phyloP scores from a whole-genome alignment of 2,888 invertebrate species.

The Eumacrocentrus americanus region DNA sequence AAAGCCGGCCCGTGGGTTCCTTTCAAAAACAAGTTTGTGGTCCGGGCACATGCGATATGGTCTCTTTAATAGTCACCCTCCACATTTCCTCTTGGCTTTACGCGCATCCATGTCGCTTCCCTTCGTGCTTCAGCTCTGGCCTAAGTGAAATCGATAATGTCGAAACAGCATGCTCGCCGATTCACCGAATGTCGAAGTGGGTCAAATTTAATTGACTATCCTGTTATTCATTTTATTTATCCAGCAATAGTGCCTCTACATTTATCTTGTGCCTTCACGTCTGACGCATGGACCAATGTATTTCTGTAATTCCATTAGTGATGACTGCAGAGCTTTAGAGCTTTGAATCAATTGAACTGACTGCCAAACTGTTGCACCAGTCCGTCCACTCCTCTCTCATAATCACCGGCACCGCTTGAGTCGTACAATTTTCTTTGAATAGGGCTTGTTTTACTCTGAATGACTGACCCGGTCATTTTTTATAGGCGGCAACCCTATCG shows the following conservation, averaged over 20 bases:
- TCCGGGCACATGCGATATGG: conserved; percentile 6
- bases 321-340: too few species aligned
- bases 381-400: too few species aligned
- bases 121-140: conserved; percentile 23
- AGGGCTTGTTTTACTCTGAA: too few species aligned
- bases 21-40: too few species aligned
- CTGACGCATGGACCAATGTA: too few species aligned
- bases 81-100: conserved; percentile 7
- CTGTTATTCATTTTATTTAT: background rate
- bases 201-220: conserved; percentile 40
- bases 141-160: conserved; percentile 36
- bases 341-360: background rate
- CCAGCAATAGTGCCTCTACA: background rate
- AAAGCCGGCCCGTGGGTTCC: too few species aligned
- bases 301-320: too few species aligned
- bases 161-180: conserved; percentile 34
- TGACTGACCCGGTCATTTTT: background rate
- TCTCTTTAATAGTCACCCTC: conserved; percentile 3
- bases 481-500: conserved; percentile 29
- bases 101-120: conserved; percentile 20
- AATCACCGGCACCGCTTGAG: too few species aligned
- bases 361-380: too few species aligned
- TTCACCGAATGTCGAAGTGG: conserved; percentile 41
- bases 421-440: too few species aligned
- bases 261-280: too few species aligned